Evolutionary conservation across 2,797 vertebrate genomes (phyloP), one percentile per base, ranked within the genome.

Genomic region (Cyclopterus lumpus): DNA sequence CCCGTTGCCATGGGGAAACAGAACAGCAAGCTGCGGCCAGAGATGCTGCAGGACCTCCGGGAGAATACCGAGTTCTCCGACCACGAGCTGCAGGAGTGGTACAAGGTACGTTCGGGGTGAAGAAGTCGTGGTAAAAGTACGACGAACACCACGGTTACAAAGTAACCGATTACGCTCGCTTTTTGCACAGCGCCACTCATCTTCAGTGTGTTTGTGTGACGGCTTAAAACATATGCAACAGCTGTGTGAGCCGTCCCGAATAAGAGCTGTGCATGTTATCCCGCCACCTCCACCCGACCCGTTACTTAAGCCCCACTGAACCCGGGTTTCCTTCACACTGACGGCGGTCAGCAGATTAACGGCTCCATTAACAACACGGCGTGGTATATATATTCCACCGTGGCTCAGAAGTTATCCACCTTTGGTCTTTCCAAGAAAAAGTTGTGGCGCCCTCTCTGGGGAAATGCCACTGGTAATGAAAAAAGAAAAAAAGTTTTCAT

Each of bases 31-130:
- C 93, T 96, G 73, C 92, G 95, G 81, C 95, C 95, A 12, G 95
- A 96, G 93, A 93, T 96, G 92, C 93, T 96, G 81, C 94, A 95
- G 89, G 95, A 96, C 91, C 93, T 96, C 68, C 90, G 95, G 77
- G 95, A 96, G 91, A 96, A 95, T 79, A 96, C 95, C 0, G 95
- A 96, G 91, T 96, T 96, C 91, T 95, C 95, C 0, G 95, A 96
- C 86, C 95, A 96, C 3, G 95, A 96, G 88, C 89, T 96, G 77
- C 95, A 96, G 92, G 95, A 96, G 87, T 96, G 95, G 95, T 96
- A 96, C 88, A 96, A 96, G 94, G 95, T 95, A 71, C 10, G 57
- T 2, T 6, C 12, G 44, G n/a, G n/a, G n/a, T n/a, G n/a, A n/a
- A n/a, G n/a, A n/a, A 46, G 60, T 46, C 42, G n/a, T 32, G 1